phyloP scores from a whole-genome alignment of 1,140 invertebrate genomes.

The Bombus terrestris region DNA sequence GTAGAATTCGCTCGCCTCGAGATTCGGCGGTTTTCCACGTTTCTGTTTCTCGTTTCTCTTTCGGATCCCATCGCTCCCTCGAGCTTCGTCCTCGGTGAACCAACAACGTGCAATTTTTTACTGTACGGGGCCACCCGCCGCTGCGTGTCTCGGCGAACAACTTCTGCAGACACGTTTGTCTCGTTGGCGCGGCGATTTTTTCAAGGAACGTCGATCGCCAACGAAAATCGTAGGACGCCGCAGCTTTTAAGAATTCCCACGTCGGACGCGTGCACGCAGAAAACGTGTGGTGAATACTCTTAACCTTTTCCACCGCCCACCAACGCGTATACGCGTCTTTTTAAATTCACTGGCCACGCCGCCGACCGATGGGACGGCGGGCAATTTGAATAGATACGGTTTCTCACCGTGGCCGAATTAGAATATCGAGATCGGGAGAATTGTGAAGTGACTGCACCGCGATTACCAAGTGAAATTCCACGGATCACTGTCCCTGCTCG shows the following conservation, averaged over 20 bases:
- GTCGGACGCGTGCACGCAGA: not conserved
- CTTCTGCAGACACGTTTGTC: too few species aligned
- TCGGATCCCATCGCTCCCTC: too few species aligned
- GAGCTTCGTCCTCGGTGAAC: too few species aligned
- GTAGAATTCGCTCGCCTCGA: not conserved
- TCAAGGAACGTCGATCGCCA: too few species aligned
- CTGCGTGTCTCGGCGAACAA: too few species aligned
- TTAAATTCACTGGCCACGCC: conserved; percentile 1
- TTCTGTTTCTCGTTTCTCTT: not conserved
- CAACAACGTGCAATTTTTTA: too few species aligned
- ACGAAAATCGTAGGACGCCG: not conserved
- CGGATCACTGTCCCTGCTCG: conserved; percentile 33
- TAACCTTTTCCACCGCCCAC: conserved; percentile 17
- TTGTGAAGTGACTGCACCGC: conserved; percentile 30
- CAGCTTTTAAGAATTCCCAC: not conserved
- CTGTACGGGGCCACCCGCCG: too few species aligned
- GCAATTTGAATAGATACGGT: conserved; percentile 68
- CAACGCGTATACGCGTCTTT: not conserved
- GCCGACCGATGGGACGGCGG: not conserved
- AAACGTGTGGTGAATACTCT: not conserved
- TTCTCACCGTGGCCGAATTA: conserved; percentile 59
- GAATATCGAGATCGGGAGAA: conserved; percentile 68
- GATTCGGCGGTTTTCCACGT: not conserved
- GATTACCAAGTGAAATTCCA: conserved; percentile 72
- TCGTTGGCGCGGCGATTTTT: too few species aligned